Percentiles rank a stretch among this genome's conserved stretches.
phyloP scores from a whole-genome alignment of 2,888 invertebrate species.

The Tromatobia lineatoria region DNA sequence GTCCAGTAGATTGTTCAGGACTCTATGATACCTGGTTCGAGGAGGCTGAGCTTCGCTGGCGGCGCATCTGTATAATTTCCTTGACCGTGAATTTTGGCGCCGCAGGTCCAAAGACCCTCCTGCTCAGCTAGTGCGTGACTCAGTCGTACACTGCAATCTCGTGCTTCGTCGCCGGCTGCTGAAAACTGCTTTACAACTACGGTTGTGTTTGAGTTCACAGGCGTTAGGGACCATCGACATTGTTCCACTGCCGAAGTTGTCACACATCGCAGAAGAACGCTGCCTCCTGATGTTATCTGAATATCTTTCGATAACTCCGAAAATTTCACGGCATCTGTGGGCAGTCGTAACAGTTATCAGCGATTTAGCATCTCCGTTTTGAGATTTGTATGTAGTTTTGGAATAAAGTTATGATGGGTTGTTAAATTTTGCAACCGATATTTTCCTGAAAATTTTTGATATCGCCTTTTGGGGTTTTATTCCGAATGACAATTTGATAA shows the following conservation, averaged over 20 bases:
- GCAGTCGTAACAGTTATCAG: neutral
- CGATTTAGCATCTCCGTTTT: neutral
- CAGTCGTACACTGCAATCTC: constrained; percentile 83
- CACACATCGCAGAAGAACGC: constrained; percentile 82
- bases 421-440: no score
- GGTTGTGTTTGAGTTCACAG: constrained; percentile 81
- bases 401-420: no score
- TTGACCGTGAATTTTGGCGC: constrained; percentile 80
- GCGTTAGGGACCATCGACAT: constrained; percentile 83
- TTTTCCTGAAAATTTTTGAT: no score
- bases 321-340: constrained; percentile 81
- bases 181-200: constrained; percentile 83
- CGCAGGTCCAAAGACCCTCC: constrained; percentile 84
- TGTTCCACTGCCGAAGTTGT: constrained; percentile 82
- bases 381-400: neutral
- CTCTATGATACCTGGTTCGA: constrained; percentile 84
- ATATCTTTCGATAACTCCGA: constrained; percentile 83
- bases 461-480: no score
- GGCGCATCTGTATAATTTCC: constrained; percentile 83
- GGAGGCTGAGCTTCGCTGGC: constrained; percentile 83
- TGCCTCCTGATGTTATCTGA: constrained; percentile 82
- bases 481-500: no score
- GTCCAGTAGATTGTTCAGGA: constrained; percentile 71
- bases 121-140: constrained; percentile 82
- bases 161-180: constrained; percentile 80